Base-by-base conservation (phyloP, 2,797 vertebrate species). In the Diglossa cyanea region DNA sequence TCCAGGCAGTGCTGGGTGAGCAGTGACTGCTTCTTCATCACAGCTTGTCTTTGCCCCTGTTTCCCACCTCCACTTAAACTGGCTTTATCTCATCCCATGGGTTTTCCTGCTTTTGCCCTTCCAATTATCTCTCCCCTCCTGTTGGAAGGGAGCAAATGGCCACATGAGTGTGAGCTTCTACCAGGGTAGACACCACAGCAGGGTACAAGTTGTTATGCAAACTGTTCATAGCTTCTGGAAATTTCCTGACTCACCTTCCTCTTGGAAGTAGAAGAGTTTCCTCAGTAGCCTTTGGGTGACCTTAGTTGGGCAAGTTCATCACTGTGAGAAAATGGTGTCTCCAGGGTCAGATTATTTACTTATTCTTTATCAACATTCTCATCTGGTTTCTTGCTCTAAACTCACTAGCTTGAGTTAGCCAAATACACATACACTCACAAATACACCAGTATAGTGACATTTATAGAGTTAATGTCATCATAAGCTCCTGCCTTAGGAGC, bases 61-160 rank as follows among this genome's bases (percentile, higher is more conserved):
- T 75, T 25, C 33, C 10, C 6, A 8, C 5, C 4, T 25, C 15
- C 0, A 0, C 39, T 26, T 76, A 37, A 72, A 33, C 13, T n/a
- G 9, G 17, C 67, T 55, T 68, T 37, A 45, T 40, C n/a, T 72
- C 28, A 68, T 17, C 5, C 47, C 39, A 23, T 1, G 0, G 5
- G 4, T 79, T 68, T 60, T 55, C 45, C 54, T 4, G 1, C 37
- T 68, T 61, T 61, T 48, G 10, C 17, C 15, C 13, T 47, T 57
- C 31, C 47, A 53, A 0, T 28, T 44, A 30, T 83, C 42, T 86
- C 68, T 28, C 7, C 31, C 3, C 5, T 35, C 26, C 23, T 61
- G 10, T 2, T 53, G 13, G 11, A 31, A 24, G 17, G 9, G 28
- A 54, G 23, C 0, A 4, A 83, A 82, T 1, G 2, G 18, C n/a